Percentiles rank a stretch among this genome's conserved stretches.
Conservation (phyloP, 2,113 vertebrate species). For the Nematolebias whitei region DNA sequence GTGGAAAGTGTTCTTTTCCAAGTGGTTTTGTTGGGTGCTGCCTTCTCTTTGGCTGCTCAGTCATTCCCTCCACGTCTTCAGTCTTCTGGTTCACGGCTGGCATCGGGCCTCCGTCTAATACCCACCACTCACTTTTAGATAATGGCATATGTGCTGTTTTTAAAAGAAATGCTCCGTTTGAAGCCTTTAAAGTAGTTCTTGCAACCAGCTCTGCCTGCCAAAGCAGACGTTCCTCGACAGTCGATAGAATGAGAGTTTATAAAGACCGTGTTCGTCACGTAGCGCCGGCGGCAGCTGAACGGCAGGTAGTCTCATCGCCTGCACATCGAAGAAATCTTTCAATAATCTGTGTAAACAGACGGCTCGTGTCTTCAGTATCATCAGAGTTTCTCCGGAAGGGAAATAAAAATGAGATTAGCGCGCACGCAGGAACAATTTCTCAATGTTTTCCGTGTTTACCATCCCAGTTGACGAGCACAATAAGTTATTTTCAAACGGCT, state of each 20-base stretch:
- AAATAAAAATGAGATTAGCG: slow-evolving; percentile 1
- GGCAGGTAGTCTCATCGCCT: not conserved
- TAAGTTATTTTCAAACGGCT: not conserved
- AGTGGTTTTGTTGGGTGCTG: slow-evolving; percentile 68
- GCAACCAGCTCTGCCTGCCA: not conserved
- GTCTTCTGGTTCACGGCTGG: slow-evolving; percentile 43
- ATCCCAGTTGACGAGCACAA: no score
- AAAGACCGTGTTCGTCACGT: not conserved
- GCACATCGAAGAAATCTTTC: slow-evolving; percentile 7
- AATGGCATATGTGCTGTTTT: not conserved
- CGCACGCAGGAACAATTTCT: not conserved
- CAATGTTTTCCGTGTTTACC: not conserved
- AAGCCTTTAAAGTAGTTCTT: no score
- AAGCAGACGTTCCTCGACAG: slow-evolving; percentile 2
- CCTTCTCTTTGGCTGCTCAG: slow-evolving; percentile 57
- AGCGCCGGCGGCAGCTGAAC: not conserved
- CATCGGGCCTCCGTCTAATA: slow-evolving; percentile 5
- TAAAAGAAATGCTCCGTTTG: not conserved
- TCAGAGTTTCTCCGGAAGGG: not conserved
- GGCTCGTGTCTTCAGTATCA: slow-evolving; percentile 1
- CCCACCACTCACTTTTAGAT: slow-evolving; percentile 21
- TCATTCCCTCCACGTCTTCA: slow-evolving; percentile 38
- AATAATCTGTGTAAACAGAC: slow-evolving; percentile 23
- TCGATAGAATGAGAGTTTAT: not conserved
- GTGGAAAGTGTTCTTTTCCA: slow-evolving; percentile 71